These are phyloP conservation scores for Volucella inflata DNA, from an alignment of 2,888 invertebrate species.

Conservation along the genomic window DNA sequence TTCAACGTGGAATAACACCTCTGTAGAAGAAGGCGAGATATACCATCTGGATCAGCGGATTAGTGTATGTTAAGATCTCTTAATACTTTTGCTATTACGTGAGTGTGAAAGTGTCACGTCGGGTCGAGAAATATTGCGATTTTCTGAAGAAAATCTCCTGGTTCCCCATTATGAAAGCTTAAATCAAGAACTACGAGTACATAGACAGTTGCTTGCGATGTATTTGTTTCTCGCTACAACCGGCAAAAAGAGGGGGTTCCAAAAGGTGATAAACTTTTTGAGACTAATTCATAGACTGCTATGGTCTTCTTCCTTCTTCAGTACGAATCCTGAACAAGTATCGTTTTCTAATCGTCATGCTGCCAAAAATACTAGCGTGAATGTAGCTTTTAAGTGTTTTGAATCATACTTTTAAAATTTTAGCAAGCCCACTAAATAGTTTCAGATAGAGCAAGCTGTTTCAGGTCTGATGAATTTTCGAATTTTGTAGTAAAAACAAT, in stretches of 20 bases:
- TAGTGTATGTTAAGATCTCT: no score
- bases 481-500: constrained; percentile 6
- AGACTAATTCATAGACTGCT: constrained; percentile 81
- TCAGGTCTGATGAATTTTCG: constrained; percentile 42
- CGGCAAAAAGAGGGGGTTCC: constrained; percentile 76
- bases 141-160: constrained; percentile 78
- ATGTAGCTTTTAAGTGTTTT: constrained; percentile 35
- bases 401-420: constrained; percentile 43
- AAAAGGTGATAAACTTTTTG: constrained; percentile 26
- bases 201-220: no score
- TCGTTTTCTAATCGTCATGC: constrained; percentile 42
- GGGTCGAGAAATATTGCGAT: constrained; percentile 78
- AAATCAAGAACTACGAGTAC: no score
- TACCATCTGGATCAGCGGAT: no score
- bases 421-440: constrained; percentile 19
- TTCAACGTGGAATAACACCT: no score
- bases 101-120: no score
- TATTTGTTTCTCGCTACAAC: no score
- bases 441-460: constrained; percentile 53
- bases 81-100: no score
- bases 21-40: no score
- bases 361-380: constrained; percentile 40
- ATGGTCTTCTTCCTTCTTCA: constrained; percentile 81
- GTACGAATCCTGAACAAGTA: constrained; percentile 75
- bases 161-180: constrained; percentile 52